Base-by-base conservation (phyloP, 2,113 vertebrate genomes). In the Neolamprologus tretocephalus region DNA sequence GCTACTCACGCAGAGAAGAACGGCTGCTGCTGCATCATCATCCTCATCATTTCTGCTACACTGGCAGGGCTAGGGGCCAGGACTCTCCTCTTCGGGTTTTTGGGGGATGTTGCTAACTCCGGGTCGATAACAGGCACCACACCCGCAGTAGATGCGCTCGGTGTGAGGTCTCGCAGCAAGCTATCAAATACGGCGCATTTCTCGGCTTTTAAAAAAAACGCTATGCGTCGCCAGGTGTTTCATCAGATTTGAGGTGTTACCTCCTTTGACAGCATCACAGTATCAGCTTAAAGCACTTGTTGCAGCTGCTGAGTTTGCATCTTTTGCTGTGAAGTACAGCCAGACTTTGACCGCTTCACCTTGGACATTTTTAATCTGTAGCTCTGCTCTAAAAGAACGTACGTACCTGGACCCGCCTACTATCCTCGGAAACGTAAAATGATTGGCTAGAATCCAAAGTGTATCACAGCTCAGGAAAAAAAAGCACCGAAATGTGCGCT, bases 191-290 rank as follows among this genome's bases (percentile, higher is more conserved):
- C 5, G 3, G 5, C 0, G 2, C 5, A 1, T 53, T 53, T 53
- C 1, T 53, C 0, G 0, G 51, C 9, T 53, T n/a, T 51, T 1
- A 51, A 51, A 0, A 11, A 21, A 21, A 2, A 0, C 0, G 1
- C 9, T 54, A 21, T 7, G 0, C 1, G 2, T 54, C 3, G 0
- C 51, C n/a, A 7, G 10, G 10, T 54, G 5, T 21, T 54, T 54
- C 10, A 54, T 54, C n/a, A 0, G 51, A 54, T 54, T 54, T 0
- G 1, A 21, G n/a, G 53, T 0, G 10, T 12, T 54, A 1, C 53
- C 53, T 54, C n/a, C n/a, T 4, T 3, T 54, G 53, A 21, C 51
- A 54, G 51, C 0, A 11, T 21, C 53, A 23, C 53, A 23, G 53
- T 55, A 23, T 23, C 53, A 55, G 0, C 53, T 55, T 55, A 55